Conservation (phyloP, 2,888 invertebrate genomes). For the Xestobium rufovillosum region DNA sequence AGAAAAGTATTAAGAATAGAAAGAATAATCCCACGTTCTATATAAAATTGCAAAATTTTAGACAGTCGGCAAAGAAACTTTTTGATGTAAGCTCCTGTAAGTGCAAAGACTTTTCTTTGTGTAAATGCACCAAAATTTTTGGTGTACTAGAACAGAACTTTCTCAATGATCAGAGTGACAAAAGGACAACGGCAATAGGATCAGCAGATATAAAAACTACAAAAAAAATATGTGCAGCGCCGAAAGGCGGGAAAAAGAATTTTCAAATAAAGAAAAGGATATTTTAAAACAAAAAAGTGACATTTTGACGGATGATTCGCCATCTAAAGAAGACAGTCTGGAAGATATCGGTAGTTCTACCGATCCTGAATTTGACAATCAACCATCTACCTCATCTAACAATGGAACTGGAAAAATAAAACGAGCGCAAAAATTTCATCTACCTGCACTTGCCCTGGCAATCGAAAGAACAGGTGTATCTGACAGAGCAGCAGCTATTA, state of each 20-base stretch:
- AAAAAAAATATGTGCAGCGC: background rate
- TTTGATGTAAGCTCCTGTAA: background rate
- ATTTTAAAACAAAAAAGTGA: too few species aligned
- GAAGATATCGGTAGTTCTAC: too few species aligned
- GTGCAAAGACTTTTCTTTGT: slow-evolving; percentile 4
- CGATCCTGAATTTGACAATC: slow-evolving; percentile 2
- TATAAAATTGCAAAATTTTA: slow-evolving; percentile 4
- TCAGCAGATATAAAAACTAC: too few species aligned
- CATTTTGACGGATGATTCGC: too few species aligned
- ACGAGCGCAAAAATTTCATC: slow-evolving; percentile 4
- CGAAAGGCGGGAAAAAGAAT: slow-evolving; percentile 1
- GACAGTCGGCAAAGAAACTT: background rate
- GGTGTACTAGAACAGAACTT: slow-evolving; percentile 4
- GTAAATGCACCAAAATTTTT: slow-evolving; percentile 3
- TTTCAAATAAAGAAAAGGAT: background rate
- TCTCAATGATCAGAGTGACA: slow-evolving; percentile 3
- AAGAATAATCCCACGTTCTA: background rate
- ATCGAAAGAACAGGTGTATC: slow-evolving; percentile 18
- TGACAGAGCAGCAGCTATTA: slow-evolving; percentile 18
- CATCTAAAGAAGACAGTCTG: too few species aligned
- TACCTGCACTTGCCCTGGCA: slow-evolving; percentile 14
- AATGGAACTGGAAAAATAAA: too few species aligned
- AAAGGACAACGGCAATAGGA: slow-evolving; percentile 1
- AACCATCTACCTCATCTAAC: slow-evolving; percentile 4
- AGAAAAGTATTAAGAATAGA: too few species aligned